These are phyloP conservation scores for Neodiprion pinetum DNA, from an alignment of 1,140 invertebrate species.

Conservation along the genomic window DNA sequence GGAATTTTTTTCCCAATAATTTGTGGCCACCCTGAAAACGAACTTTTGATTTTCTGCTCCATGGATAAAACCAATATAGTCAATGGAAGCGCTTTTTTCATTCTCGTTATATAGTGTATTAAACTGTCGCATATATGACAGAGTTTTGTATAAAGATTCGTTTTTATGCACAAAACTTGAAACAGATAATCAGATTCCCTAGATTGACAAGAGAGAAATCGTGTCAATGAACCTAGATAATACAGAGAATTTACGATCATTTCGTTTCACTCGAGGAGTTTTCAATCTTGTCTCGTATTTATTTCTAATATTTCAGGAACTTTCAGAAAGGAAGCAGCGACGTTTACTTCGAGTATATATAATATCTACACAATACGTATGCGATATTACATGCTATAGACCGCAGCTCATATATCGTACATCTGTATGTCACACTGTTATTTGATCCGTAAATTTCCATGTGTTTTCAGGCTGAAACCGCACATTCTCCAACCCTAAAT, in stretches of 20 bases:
- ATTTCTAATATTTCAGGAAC: neutral
- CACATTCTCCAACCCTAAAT: constrained; percentile 7
- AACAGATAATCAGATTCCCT: neutral
- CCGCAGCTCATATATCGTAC: too few relatives aligned
- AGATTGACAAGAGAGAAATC: too few relatives aligned
- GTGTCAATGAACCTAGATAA: neutral
- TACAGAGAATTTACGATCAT: neutral
- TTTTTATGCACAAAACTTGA: constrained; percentile 1
- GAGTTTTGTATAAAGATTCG: constrained; percentile 5
- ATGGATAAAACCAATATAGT: constrained; percentile 6
- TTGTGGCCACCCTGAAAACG: neutral
- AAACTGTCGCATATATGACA: neutral
- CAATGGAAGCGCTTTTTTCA: neutral
- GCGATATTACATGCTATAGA: too few relatives aligned
- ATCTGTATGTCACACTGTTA: too few relatives aligned
- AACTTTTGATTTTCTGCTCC: neutral
- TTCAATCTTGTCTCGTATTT: too few relatives aligned
- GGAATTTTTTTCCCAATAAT: too few relatives aligned
- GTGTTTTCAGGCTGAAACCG: neutral
- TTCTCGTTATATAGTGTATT: neutral
- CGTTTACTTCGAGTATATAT: too few relatives aligned
- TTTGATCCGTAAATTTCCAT: neutral
- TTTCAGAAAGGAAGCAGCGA: neutral
- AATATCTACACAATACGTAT: too few relatives aligned
- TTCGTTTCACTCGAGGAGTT: neutral